phyloP scores from a whole-genome alignment of 2,113 vertebrate genomes.

The Dicrurus megarhynchus region DNA sequence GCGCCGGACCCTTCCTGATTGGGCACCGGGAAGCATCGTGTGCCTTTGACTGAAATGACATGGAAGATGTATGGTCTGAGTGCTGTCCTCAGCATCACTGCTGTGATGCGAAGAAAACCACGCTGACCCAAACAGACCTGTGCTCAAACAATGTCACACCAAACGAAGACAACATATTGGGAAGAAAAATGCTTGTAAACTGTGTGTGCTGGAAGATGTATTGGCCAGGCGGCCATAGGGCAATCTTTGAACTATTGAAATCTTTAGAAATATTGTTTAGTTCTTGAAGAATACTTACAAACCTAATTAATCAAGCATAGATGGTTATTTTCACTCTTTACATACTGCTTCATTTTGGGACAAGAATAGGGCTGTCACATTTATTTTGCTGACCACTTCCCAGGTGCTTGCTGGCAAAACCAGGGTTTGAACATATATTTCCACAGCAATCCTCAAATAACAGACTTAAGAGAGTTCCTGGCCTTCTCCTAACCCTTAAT shows the following conservation, averaged over 20 bases:
- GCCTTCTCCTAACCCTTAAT: background rate
- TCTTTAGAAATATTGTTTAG: constrained; percentile 85
- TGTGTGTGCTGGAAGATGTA: constrained; percentile 79
- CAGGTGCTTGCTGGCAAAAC: constrained; percentile 61
- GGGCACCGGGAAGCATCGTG: constrained; percentile 80
- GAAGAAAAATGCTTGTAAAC: constrained; percentile 85
- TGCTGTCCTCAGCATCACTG: constrained; percentile 76
- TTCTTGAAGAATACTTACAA: constrained; percentile 84
- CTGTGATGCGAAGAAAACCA: constrained; percentile 82
- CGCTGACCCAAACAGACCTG: constrained; percentile 80
- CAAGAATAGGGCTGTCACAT: constrained; percentile 74
- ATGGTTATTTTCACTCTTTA: constrained; percentile 78
- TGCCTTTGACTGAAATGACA: constrained; percentile 85
- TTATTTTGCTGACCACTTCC: constrained; percentile 67
- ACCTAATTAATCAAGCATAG: constrained; percentile 86
- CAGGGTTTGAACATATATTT: constrained; percentile 46
- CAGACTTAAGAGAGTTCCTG: constrained; percentile 4
- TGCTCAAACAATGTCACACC: constrained; percentile 82
- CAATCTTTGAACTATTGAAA: constrained; percentile 86
- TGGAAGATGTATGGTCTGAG: constrained; percentile 84
- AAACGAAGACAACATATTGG: constrained; percentile 83
- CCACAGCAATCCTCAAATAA: constrained; percentile 30
- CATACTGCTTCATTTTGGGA: constrained; percentile 69
- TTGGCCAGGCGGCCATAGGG: constrained; percentile 80
- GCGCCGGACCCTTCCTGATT: constrained; percentile 72